A percentile compares a stretch with the other conserved stretches of the same genome.
Evolutionary conservation across 2,113 vertebrate species (phyloP).

Genomic region (Mystacornis crossleyi): DNA sequence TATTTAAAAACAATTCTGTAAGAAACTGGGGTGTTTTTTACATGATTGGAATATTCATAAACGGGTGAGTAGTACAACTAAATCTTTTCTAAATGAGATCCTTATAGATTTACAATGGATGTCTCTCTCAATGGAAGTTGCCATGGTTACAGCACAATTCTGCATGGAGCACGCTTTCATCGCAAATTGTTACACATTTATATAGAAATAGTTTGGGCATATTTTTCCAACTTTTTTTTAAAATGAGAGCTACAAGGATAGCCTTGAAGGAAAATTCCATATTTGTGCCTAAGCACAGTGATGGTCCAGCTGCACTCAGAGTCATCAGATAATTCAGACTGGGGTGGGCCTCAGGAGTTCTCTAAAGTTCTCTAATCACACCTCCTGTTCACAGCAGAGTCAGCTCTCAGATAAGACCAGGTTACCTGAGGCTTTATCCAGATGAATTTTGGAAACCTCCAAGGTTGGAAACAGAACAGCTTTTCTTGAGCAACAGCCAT

Average conservation of each 20-base stretch:
- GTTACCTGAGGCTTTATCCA: not conserved
- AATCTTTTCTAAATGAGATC: conserved; percentile 17
- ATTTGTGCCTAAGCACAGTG: not conserved
- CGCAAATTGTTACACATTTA: conserved; percentile 23
- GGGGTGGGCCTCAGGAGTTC: not conserved
- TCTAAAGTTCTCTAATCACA: not conserved
- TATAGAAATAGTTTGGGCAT: not conserved
- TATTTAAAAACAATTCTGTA: not conserved
- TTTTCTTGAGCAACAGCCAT: not conserved
- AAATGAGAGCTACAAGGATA: not conserved
- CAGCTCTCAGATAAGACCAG: not conserved
- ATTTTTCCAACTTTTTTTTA: not conserved
- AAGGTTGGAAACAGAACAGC: not conserved
- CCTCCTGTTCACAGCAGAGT: not conserved
- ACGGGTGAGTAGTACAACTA: not conserved
- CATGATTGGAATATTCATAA: conserved; percentile 45
- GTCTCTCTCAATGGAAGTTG: conserved; percentile 29
- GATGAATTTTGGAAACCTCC: not conserved
- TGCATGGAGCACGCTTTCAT: not conserved
- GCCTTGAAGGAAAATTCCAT: not conserved
- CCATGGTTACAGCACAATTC: conserved; percentile 44
- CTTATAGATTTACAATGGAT: conserved; percentile 17
- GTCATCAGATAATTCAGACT: not conserved
- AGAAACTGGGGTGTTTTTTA: not conserved
- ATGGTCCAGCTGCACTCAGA: not conserved